These are phyloP conservation scores for Drosophila emarginata DNA, from an alignment of 2,888 invertebrate genomes.

Conservation along the genomic window DNA sequence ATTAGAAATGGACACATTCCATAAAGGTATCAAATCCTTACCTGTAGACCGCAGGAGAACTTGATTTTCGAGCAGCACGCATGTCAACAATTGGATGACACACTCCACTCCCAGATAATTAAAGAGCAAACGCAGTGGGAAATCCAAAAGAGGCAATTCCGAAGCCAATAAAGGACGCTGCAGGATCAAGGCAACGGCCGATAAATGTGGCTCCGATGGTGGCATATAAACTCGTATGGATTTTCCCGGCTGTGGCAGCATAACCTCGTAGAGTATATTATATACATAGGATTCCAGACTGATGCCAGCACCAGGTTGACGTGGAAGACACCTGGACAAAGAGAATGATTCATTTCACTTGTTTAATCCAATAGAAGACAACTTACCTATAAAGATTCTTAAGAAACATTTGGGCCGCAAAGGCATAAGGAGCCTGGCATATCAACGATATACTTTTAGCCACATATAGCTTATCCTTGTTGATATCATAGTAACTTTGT, in stretches of 20 bases:
- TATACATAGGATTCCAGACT: conserved; percentile 97
- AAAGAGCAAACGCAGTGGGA: conserved; percentile 94
- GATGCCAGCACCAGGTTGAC: conserved; percentile 89
- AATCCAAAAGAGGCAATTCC: conserved; percentile 97
- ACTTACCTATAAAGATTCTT: conserved; percentile 91
- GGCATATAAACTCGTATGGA: conserved; percentile 91
- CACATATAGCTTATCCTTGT: conserved; percentile 96
- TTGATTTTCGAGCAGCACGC: conserved; percentile 98
- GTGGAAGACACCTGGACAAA: conserved; percentile 87
- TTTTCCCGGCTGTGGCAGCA: conserved; percentile 93
- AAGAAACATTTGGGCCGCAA: conserved; percentile 93
- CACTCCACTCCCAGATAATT: conserved; percentile 94
- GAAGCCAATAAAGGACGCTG: conserved; percentile 89
- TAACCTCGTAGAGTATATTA: conserved; percentile 96
- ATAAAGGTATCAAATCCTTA: conserved; percentile 81
- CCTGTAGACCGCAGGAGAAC: conserved; percentile 96
- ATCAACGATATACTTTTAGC: conserved; percentile 97
- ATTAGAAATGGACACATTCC: neutral
- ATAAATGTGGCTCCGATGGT: conserved; percentile 87
- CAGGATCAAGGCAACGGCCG: conserved; percentile 86
- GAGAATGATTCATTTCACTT: too few species aligned
- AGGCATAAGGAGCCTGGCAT: conserved; percentile 94
- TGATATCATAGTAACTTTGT: conserved; percentile 94
- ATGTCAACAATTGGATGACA: conserved; percentile 95
- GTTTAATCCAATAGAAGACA: too few species aligned